Percentiles rank a stretch among this genome's conserved stretches.
These are phyloP conservation scores for Lerema accius DNA, from an alignment of 1,140 invertebrate species.

Conservation along the genomic window DNA sequence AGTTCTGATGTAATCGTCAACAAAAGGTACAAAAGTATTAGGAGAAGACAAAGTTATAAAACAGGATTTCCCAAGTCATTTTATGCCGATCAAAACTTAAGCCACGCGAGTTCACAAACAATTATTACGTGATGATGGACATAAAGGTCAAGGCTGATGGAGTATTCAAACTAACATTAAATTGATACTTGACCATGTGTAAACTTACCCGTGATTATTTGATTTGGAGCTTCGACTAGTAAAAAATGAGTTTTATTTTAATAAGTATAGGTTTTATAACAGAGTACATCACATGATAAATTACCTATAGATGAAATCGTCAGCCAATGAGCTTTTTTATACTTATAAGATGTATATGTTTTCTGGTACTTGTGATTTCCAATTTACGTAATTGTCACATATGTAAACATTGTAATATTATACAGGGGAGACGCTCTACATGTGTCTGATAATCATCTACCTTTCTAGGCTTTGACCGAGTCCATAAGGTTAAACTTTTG, in stretches of 20 bases:
- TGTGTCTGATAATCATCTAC: too few relatives aligned
- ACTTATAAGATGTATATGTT: too few relatives aligned
- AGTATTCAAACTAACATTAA: constrained; percentile 35
- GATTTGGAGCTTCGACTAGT: constrained; percentile 8
- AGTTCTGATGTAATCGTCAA: constrained; percentile 27
- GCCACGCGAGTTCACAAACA: constrained; percentile 15
- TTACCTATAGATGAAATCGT: not conserved
- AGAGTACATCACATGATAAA: not conserved
- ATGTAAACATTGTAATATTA: too few relatives aligned
- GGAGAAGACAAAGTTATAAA: too few relatives aligned
- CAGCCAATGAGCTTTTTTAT: too few relatives aligned
- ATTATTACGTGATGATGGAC: constrained; percentile 22
- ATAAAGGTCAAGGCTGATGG: constrained; percentile 44
- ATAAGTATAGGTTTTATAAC: constrained; percentile 18
- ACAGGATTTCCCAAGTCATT: constrained; percentile 18
- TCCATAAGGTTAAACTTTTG: too few relatives aligned
- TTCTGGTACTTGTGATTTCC: too few relatives aligned
- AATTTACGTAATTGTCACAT: too few relatives aligned
- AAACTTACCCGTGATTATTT: constrained; percentile 22
- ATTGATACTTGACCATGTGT: constrained; percentile 42
- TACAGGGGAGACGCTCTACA: too few relatives aligned
- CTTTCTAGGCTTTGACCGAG: too few relatives aligned
- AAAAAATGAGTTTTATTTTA: constrained; percentile 24
- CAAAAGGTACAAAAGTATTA: constrained; percentile 15
- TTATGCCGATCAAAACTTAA: constrained; percentile 28